Conservation (phyloP, 2,888 invertebrate species). For the Lypha dubia region DNA sequence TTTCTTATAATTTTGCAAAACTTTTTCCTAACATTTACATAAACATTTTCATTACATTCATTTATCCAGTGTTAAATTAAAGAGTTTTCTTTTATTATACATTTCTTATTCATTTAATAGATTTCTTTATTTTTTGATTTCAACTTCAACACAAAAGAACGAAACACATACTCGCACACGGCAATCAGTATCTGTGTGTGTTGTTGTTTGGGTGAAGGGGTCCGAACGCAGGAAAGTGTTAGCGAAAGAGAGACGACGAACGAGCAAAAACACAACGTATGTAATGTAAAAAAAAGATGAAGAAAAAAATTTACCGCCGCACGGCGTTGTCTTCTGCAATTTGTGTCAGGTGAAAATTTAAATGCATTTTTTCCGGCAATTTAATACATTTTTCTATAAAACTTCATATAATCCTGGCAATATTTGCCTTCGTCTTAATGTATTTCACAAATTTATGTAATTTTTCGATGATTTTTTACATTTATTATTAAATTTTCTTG, state of each 20-base stretch:
- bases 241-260: constrained; percentile 39
- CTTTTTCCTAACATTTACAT: constrained; percentile 28
- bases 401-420: constrained; percentile 51
- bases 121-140: constrained; percentile 2
- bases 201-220: constrained; percentile 8
- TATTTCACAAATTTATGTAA: constrained; percentile 57
- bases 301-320: constrained; percentile 68
- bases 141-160: constrained; percentile 53
- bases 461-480: constrained; percentile 46
- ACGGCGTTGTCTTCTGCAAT: constrained; percentile 70
- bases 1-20: neutral
- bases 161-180: constrained; percentile 25
- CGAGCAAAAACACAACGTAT: constrained; percentile 53
- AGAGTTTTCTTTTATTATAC: constrained; percentile 7
- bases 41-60: neutral
- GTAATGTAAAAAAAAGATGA: constrained; percentile 29
- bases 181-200: constrained; percentile 7
- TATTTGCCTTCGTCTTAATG: neutral
- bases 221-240: neutral
- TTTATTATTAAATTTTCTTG: constrained; percentile 58
- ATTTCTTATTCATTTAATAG: constrained; percentile 14
- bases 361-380: constrained; percentile 64
- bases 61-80: constrained; percentile 10
- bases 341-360: constrained; percentile 70
- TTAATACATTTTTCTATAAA: constrained; percentile 22